Percentiles rank a stretch among this genome's conserved stretches.
phyloP scores from a whole-genome alignment of 2,888 invertebrate genomes.

The Pyrrhia umbra region DNA sequence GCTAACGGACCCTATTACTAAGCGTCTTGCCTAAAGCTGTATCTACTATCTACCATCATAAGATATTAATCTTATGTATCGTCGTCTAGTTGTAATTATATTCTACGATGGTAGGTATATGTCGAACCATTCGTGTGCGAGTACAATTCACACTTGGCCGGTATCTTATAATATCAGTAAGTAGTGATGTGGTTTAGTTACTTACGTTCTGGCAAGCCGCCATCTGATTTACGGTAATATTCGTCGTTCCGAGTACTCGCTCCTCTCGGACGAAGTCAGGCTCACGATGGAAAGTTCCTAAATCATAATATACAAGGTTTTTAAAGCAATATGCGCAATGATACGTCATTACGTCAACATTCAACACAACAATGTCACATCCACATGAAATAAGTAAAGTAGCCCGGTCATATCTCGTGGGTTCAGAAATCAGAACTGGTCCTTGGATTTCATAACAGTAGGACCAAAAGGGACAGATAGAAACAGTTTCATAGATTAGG shows the following conservation, averaged over 20 bases:
- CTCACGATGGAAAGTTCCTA: conserved; percentile 81
- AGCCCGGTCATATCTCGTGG: neutral
- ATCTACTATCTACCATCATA: no score
- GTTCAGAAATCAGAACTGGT: no score
- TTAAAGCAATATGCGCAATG: neutral
- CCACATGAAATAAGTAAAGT: neutral
- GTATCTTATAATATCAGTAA: no score
- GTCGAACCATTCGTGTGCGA: no score
- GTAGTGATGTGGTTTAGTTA: neutral
- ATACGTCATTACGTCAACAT: neutral
- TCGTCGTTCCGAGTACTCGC: conserved; percentile 71
- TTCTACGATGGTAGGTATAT: no score
- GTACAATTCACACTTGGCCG: no score
- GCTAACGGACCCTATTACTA: no score
- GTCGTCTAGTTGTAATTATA: no score
- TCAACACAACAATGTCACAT: neutral
- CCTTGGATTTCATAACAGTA: neutral
- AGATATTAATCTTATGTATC: no score
- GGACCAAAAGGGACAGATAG: neutral
- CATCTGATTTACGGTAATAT: conserved; percentile 77
- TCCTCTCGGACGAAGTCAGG: conserved; percentile 79
- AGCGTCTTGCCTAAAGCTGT: no score
- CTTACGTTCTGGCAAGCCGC: conserved; percentile 78
- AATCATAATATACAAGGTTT: conserved; percentile 9
- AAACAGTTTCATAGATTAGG: neutral